A percentile compares a stretch with the other conserved stretches of the same genome.
These are phyloP conservation scores for Lathronympha strigana DNA, from an alignment of 2,888 invertebrate genomes.

Conservation along the genomic window DNA sequence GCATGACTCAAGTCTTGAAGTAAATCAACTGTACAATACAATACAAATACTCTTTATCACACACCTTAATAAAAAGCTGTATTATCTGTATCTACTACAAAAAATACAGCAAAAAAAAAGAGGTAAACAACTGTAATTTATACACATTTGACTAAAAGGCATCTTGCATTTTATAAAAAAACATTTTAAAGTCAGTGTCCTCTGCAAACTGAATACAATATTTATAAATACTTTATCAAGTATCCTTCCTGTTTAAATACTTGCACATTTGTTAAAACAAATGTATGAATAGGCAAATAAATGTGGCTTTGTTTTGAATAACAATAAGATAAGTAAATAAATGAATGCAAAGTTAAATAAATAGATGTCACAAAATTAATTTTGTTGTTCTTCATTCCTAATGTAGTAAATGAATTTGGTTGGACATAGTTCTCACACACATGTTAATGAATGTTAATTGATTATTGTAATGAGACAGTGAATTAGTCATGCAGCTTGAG, in stretches of 20 bases:
- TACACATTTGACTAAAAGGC: too few relatives aligned
- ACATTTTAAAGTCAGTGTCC: constrained; percentile 14
- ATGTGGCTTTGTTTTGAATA: neutral
- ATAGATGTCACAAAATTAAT: neutral
- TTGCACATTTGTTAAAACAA: neutral
- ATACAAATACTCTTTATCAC: neutral
- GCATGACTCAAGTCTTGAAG: neutral
- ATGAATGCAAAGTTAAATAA: neutral
- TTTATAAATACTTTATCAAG: constrained; percentile 28
- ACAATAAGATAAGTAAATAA: neutral
- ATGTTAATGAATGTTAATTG: constrained; percentile 19
- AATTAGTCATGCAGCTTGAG: constrained; percentile 32
- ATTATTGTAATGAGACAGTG: constrained; percentile 28
- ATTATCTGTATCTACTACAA: too few relatives aligned
- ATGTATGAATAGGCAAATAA: neutral
- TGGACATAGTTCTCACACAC: neutral
- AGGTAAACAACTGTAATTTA: too few relatives aligned
- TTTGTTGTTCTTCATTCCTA: neutral
- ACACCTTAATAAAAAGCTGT: neutral
- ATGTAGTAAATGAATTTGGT: constrained; percentile 1
- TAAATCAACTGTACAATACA: neutral
- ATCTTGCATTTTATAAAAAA: constrained; percentile 1
- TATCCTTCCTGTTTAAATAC: constrained; percentile 25
- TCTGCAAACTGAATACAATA: neutral
- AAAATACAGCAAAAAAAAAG: too few relatives aligned